Evolutionary conservation across 2,888 invertebrate species (phyloP), one percentile per base, ranked within the genome.

Genomic region (Alcis repandata): DNA sequence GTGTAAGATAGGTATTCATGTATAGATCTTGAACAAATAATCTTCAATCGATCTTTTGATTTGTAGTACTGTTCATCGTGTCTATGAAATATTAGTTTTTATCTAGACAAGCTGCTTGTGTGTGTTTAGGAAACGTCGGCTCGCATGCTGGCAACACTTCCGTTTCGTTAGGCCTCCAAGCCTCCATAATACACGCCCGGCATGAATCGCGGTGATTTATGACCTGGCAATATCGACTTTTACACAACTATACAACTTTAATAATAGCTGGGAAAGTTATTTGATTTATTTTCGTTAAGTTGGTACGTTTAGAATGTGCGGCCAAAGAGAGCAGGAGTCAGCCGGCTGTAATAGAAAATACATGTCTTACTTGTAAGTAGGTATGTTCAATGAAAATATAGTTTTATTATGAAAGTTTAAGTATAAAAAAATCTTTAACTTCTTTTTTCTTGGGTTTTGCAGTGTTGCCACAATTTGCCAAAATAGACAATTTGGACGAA

Each of bases 121-220:
- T 62, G 56, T 46, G 45, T 51, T 63, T 32, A 53, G 38, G 17
- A 46, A 58, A 38, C 58, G 56, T 46, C 43, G 33, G 63, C 51
- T 60, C 56, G 59, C 56, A 60, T 60, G 59, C 60, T 64, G 64
- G 65, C 56, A 60, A 57, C 51, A 65, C 60, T 66, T 57, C 57
- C 60, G 60, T 57, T 60, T 40, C 54, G 64, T 40, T 57, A 53
- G 60, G 65, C 60, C 57, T 66, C 46, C 27, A 53, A 57, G 65
- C 60, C 57, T 66, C 46, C 27, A 57, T 66, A 66, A 60, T 66
- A 61, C 48, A 46, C 52, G 49, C 45, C 19, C 49, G 59, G 57
- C 60, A 57, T 60, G 60, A 66, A 60, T 58, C 41, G 38, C 17
- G 10, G 15, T 60, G 60, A 66, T 66, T 66, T 66, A 66, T 60